Conservation (phyloP, 2,888 invertebrate genomes). For the Trichacis sp. region DNA sequence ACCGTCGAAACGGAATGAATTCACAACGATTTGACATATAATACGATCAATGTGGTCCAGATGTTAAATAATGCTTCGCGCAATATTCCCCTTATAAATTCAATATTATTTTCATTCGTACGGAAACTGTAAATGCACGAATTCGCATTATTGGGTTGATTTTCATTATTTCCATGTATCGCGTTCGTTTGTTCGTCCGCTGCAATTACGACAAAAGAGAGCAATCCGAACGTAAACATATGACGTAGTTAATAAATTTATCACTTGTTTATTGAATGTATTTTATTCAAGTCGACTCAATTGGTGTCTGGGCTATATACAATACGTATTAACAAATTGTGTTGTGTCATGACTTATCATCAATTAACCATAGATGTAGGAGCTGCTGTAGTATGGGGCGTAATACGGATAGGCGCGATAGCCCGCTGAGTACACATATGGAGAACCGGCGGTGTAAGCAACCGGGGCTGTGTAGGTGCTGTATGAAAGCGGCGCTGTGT, state of each 20-base stretch:
- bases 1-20: background rate
- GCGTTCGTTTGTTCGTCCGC: background rate
- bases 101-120: background rate
- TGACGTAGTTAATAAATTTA: background rate
- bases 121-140: background rate
- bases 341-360: conserved; percentile 3
- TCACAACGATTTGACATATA: conserved; percentile 11
- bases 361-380: conserved; percentile 48
- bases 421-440: conserved; percentile 47
- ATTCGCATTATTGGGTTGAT: background rate
- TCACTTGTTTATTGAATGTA: background rate
- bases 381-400: conserved; percentile 46
- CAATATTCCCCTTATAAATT: background rate
- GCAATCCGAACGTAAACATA: no score
- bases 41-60: conserved; percentile 11
- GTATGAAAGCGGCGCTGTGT: conserved; percentile 51
- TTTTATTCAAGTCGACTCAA: background rate
- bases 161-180: background rate
- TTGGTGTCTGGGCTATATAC: background rate
- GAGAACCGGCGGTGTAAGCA: conserved; percentile 46
- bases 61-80: background rate
- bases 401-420: conserved; percentile 52
- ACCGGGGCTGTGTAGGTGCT: conserved; percentile 49
- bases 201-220: background rate
- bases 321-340: background rate